Evolutionary conservation across 2,888 invertebrate genomes (phyloP).

Genomic region (Tipula unca): DNA sequence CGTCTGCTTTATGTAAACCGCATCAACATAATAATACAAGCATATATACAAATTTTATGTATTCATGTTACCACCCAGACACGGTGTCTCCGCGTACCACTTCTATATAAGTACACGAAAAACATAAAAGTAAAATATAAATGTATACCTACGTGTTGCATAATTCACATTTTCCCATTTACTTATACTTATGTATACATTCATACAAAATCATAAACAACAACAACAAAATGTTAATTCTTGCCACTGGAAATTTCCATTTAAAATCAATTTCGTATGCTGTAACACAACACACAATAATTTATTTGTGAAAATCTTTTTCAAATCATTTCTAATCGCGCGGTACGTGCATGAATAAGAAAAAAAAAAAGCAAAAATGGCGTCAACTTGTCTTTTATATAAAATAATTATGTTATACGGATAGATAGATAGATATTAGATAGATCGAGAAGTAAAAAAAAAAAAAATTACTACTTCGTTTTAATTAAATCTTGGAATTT

Average conservation of each 20-base stretch:
- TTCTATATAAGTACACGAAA: neutral
- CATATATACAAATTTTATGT: neutral
- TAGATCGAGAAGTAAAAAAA: neutral
- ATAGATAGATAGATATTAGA: neutral
- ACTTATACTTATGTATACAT: neutral
- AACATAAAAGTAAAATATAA: neutral
- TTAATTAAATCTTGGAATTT: conserved; percentile 14
- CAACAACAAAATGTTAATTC: neutral
- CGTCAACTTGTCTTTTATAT: neutral
- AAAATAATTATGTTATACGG: neutral
- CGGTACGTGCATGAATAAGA: neutral
- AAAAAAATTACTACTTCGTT: neutral
- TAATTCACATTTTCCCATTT: neutral
- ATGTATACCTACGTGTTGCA: neutral
- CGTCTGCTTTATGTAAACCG: neutral
- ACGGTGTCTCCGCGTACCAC: neutral
- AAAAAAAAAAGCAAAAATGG: neutral
- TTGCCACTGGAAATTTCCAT: conserved; percentile 14
- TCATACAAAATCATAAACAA: neutral
- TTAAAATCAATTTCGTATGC: conserved; percentile 2
- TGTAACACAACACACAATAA: neutral
- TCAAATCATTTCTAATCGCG: conserved; percentile 8
- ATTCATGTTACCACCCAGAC: neutral
- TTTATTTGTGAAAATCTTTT: conserved; percentile 1
- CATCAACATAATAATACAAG: neutral